A percentile compares a stretch with the other conserved stretches of the same genome.
Conservation (phyloP, 2,888 invertebrate species). For the Troides helena region DNA sequence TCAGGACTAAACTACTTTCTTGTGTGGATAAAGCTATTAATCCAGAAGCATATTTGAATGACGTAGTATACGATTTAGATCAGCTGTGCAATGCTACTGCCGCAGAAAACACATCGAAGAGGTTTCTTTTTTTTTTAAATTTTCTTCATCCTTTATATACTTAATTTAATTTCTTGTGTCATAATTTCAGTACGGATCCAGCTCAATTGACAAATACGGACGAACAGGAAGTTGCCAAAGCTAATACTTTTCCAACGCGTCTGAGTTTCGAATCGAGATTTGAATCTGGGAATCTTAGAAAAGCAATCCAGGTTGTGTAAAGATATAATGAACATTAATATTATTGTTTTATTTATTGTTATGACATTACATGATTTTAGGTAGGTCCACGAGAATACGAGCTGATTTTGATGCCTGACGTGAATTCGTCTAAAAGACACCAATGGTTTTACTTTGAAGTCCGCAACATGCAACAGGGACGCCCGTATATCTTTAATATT, state of each 20-base stretch:
- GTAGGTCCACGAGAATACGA: constrained; percentile 89
- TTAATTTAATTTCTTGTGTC: constrained; percentile 24
- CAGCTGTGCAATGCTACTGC: constrained; percentile 44
- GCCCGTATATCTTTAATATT: constrained; percentile 90
- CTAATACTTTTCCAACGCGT: constrained; percentile 61
- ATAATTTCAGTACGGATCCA: constrained; percentile 57
- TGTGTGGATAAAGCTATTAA: constrained; percentile 85
- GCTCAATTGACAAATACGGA: constrained; percentile 71
- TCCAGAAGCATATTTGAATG: constrained; percentile 79
- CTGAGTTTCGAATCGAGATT: constrained; percentile 91
- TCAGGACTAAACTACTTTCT: constrained; percentile 80
- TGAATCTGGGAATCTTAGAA: constrained; percentile 91
- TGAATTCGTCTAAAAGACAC: constrained; percentile 88
- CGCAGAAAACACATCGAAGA: constrained; percentile 52
- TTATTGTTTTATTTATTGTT: constrained; percentile 1
- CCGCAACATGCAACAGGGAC: constrained; percentile 85
- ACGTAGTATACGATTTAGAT: constrained; percentile 87
- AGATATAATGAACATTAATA: not conserved
- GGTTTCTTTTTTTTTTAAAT: constrained; percentile 41
- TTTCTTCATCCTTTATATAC: not conserved
- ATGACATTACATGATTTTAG: constrained; percentile 64
- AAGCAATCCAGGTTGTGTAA: constrained; percentile 84
- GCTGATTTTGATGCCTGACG: constrained; percentile 89
- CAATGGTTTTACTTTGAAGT: constrained; percentile 97
- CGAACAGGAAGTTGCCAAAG: constrained; percentile 70